Conservation (phyloP, 1,140 invertebrate genomes). For the Probaryconus sp. region DNA sequence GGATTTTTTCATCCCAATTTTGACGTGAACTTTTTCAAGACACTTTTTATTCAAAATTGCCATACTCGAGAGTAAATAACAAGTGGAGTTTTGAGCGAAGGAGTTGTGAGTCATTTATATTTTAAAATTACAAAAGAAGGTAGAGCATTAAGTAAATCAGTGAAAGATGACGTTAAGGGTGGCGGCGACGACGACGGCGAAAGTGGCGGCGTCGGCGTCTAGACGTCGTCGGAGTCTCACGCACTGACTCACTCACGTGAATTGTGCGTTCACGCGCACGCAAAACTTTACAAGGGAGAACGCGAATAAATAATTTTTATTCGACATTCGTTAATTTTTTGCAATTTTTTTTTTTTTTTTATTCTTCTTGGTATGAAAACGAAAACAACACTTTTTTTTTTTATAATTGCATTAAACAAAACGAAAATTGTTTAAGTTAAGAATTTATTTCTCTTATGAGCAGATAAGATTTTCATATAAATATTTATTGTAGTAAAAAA, state of each 20-base stretch:
- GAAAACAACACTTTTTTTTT: too few species aligned
- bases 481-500: too few species aligned
- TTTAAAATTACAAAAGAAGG: conserved; percentile 10
- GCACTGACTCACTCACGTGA: conserved; percentile 73
- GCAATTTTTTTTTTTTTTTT: too few species aligned
- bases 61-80: conserved; percentile 9
- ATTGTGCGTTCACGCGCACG: conserved; percentile 55
- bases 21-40: too few species aligned
- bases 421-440: too few species aligned
- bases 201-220: conserved; percentile 66
- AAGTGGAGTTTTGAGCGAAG: not conserved
- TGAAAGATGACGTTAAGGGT: conserved; percentile 61
- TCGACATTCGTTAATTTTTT: too few species aligned
- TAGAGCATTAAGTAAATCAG: conserved; percentile 62
- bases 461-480: too few species aligned
- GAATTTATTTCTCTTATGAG: too few species aligned
- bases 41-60: too few species aligned
- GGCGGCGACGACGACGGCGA: conserved; percentile 50
- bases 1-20: too few species aligned
- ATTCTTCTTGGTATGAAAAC: too few species aligned
- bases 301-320: conserved; percentile 70
- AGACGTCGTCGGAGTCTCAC: conserved; percentile 67
- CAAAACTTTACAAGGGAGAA: not conserved
- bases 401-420: too few species aligned
- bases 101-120: conserved; percentile 14